Evolutionary conservation across 2,888 invertebrate species (phyloP), one percentile per base, ranked within the genome.

Genomic region (Portevinia maculata): DNA sequence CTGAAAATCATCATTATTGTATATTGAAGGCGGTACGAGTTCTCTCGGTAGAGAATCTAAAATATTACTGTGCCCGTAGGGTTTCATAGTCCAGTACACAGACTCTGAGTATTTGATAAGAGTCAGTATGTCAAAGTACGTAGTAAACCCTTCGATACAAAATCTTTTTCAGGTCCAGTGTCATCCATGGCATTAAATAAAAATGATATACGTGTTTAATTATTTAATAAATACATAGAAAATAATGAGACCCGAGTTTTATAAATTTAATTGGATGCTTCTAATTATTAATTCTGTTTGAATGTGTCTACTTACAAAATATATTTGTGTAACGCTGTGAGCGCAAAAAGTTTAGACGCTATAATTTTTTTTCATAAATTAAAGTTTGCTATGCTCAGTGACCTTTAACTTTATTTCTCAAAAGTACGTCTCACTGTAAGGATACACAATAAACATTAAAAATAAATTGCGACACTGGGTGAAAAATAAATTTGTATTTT

Each of bases 351-450:
- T 59, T 59, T 46, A 6, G 19, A 44, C 60, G 19, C 32, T 46
- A 28, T n/a, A 46, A 44, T 19, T 46, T 32, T 21, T n/a, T 8
- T 44, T 60, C 13, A 21, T 32, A 11, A 13, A 19, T 8, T 44
- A 17, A 9, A 28, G 32, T 69, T 70, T 41, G 39, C 57, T 57
- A 59, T 70, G 48, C 70, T 28, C 70, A 39, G 4, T 21, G 44
- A 41, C 71, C 71, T 62, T 71, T 60, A 71, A 60, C 71, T 62
- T 62, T 44, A 62, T 70, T 59, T 70, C 39, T n/a, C 70, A 60
- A 50, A 41, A 52, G 50, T 60, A 13, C 17, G 55, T 34, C 46
- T 28, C 52, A 11, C 60, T 13, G 34, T 17, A 30, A 37, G 44
- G 19, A 44, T 34, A 28, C 44, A 34, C 50, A 59, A 13, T 39